phyloP scores from a whole-genome alignment of 53 echinoderm and acorn worm genomes.

The Astropecten irregularis region DNA sequence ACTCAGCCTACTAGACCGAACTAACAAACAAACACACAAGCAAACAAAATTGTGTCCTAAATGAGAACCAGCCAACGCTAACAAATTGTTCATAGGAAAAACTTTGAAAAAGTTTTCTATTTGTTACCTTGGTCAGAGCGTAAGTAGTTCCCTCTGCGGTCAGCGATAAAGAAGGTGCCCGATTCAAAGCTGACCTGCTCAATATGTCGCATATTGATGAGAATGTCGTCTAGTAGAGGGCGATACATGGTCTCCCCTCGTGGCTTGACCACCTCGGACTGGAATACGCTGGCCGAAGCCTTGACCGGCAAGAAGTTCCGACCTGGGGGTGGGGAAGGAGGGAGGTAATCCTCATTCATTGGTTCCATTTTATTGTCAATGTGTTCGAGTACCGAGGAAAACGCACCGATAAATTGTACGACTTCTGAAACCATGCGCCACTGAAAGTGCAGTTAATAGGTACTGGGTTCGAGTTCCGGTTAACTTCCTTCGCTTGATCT shows the following conservation, averaged over 20 bases:
- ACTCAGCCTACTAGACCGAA: no score
- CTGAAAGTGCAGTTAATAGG: not conserved
- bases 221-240: slow-evolving; percentile 76
- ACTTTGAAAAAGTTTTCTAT: not conserved
- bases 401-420: not conserved
- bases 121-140: slow-evolving; percentile 74
- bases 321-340: slow-evolving; percentile 51
- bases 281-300: slow-evolving; percentile 72
- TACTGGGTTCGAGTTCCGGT: not conserved
- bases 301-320: slow-evolving; percentile 80
- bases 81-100: not conserved
- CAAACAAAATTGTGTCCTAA: no score
- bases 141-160: slow-evolving; percentile 68
- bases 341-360: slow-evolving; percentile 32
- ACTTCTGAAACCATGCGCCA: not conserved
- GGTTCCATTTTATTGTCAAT: not conserved
- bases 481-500: not conserved
- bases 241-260: slow-evolving; percentile 83
- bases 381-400: not conserved
- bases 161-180: slow-evolving; percentile 80
- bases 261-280: slow-evolving; percentile 82
- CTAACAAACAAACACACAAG: no score
- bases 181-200: slow-evolving; percentile 90
- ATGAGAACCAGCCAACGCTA: no score
- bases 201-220: slow-evolving; percentile 80